Evolutionary conservation across 2,113 vertebrate species (phyloP), one percentile per base, ranked within the genome.

Genomic region (Lepisosteus osseus): DNA sequence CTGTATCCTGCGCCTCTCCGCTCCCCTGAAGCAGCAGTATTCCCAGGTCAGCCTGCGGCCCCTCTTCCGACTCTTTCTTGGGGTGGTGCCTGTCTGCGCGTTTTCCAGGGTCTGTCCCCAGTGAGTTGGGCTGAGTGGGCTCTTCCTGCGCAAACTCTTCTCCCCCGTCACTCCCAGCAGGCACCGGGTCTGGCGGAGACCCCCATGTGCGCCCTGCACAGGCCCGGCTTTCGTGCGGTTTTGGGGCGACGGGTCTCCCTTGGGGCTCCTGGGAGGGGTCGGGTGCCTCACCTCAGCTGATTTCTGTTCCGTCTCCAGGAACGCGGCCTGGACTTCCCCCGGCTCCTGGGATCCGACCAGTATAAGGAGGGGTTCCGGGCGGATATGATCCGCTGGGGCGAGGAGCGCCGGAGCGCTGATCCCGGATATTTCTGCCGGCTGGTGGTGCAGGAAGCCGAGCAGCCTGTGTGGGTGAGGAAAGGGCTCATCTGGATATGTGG

Each of bases 321-420:
- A 5, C 93, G 93, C 0, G 65, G 85, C 17, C 84, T 98, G 73
- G 86, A 96, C 67, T 92, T 92, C 65, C 71, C 88, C 70, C 84
- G 86, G 17, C 90, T 98, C 13, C 81, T 97, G 86, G 94, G 93
- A 0, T 72, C 94, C 11, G 94, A 92, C 1, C 59, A 71, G 9
- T 97, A 98, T 77, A 98, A 98, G 77, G 95, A 98, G 82, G 3
- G 0, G 3, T 89, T 86, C 65, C 88, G 96, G 2, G 85, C 80
- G 0, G 90, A 94, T 69, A 98, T 98, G 96, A 96, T 98, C 80
- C 76, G 14, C 9, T 98, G 96, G 96, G 95, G 96, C 0, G 95
- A 98, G 83, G 84, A 81, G 69, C 85, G 78, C 7, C 89, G 95
- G 6, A 3, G 0, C 0, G 1, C 74, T 0, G 95, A 98, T 71